Conservation (phyloP, 2,797 vertebrate species). For the Acipenser ruthenus region DNA sequence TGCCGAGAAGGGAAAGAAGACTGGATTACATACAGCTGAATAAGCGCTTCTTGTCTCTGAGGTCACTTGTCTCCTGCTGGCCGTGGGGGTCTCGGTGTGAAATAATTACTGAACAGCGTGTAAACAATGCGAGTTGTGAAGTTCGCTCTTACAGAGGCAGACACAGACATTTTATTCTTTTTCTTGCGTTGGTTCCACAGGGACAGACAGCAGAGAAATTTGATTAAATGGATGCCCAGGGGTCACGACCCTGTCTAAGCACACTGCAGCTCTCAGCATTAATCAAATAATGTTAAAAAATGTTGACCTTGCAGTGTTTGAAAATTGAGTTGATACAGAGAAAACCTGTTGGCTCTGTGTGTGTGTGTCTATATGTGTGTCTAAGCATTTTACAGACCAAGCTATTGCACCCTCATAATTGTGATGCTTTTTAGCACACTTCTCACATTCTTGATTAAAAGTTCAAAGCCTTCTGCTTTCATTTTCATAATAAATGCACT, state of each 20-base stretch:
- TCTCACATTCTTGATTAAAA: no score
- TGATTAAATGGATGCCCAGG: constrained; percentile 71
- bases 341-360: constrained; percentile 28
- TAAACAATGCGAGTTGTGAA: constrained; percentile 60
- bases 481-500: no score
- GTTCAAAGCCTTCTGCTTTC: no score
- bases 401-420: neutral
- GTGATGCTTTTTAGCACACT: no score
- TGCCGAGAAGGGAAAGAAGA: constrained; percentile 38
- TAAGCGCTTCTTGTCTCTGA: constrained; percentile 58
- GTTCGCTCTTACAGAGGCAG: constrained; percentile 26
- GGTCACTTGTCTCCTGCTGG: constrained; percentile 55
- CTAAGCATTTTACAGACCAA: neutral
- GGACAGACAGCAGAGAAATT: constrained; percentile 67
- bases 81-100: constrained; percentile 53
- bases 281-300: constrained; percentile 61
- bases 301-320: constrained; percentile 55
- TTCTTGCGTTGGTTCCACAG: constrained; percentile 52
- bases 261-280: constrained; percentile 64
- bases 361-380: neutral
- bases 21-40: constrained; percentile 51
- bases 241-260: constrained; percentile 65
- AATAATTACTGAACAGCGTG: constrained; percentile 70
- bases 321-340: constrained; percentile 26
- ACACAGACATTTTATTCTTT: constrained; percentile 15